Percentiles rank a stretch among this genome's conserved stretches.
Conservation (phyloP, 2,888 invertebrate species). For the Bedellia somnulentella region DNA sequence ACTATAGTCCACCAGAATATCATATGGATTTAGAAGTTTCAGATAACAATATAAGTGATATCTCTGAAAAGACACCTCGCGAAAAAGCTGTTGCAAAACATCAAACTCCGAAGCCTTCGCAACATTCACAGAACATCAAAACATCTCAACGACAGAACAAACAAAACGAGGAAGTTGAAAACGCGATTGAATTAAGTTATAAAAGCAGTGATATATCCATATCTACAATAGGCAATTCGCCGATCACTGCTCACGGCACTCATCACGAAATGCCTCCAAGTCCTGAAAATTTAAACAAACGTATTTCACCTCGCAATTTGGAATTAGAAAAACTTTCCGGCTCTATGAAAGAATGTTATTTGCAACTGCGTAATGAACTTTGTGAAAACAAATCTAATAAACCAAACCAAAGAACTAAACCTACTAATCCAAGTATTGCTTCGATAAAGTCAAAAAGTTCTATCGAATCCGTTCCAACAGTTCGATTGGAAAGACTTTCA, state of each 20-base stretch:
- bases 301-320: constrained; percentile 19
- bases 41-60: too few relatives aligned
- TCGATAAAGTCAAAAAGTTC: background rate
- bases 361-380: constrained; percentile 19
- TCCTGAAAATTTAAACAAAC: constrained; percentile 15
- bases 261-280: constrained; percentile 26
- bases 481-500: constrained; percentile 8
- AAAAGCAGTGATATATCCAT: constrained; percentile 27
- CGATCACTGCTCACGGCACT: constrained; percentile 32
- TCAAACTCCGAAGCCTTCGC: too few relatives aligned
- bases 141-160: background rate
- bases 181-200: too few relatives aligned
- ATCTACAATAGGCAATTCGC: constrained; percentile 20
- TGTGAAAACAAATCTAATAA: too few relatives aligned
- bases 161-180: too few relatives aligned
- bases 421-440: background rate
- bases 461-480: background rate
- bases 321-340: constrained; percentile 21
- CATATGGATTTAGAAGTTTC: background rate
- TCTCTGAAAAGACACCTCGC: too few relatives aligned
- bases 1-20: background rate
- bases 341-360: constrained; percentile 22
- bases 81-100: too few relatives aligned
- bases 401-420: too few relatives aligned
- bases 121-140: too few relatives aligned